Evolutionary conservation across 2,797 vertebrate genomes (phyloP), one percentile per base, ranked within the genome.

Genomic region (Danionella dracula): DNA sequence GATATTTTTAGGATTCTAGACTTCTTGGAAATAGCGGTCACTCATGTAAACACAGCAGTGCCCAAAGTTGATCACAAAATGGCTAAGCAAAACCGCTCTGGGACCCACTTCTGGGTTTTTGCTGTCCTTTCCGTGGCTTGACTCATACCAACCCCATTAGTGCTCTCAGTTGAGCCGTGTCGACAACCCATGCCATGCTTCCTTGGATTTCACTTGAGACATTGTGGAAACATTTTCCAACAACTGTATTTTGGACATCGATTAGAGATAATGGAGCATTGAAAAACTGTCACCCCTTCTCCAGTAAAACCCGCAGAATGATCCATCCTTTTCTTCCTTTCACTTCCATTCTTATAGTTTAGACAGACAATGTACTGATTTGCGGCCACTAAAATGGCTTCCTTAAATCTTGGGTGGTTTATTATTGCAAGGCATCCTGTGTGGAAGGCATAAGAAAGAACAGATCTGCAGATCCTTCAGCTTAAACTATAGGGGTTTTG

Each of bases 101-200:
- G 19, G 27, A 69, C 82, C 75, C 70, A 13, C 53, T 59, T n/a
- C 66, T 70, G 42, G 69, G 76, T 73, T 66, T 57, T 32, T 32
- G 31, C 31, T 46, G 81, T 72, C 59, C 70, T 2, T 34, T 73
- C 56, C 54, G 4, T 50, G 68, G 32, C 65, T 37, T 68, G 74
- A 78, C 71, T 66, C 34, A 38, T 72, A 70, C 66, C 66, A 20
- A 31, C 27, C 19, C 63, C 61, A 79, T 83, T 82, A 79, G 82
- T 20, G 77, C 80, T 82, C 72, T 70, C 17, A 67, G 27, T 35
- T 49, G 23, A 45, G 34, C 57, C 31, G 53, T 40, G 32, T 57
- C 17, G 4, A 62, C 32, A 49, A 51, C 54, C 54, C 53, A 60
- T 17, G 7, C 65, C 59, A 68, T 27, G 13, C 40, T 41, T 58